These are phyloP conservation scores for Ochotona curzoniae DNA, from an alignment of 2,113 vertebrate species.

Conservation along the genomic window DNA sequence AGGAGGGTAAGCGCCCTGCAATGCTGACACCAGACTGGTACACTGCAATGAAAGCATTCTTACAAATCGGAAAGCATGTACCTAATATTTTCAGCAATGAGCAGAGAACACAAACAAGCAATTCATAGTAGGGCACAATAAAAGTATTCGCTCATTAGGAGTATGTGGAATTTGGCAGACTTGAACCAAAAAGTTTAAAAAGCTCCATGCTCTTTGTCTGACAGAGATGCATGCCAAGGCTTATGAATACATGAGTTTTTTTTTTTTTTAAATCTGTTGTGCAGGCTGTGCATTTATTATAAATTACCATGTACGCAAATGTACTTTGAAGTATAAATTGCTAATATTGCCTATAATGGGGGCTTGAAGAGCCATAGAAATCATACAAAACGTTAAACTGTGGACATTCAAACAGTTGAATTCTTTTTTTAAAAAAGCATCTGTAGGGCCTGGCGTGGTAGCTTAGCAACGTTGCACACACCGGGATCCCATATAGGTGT, in stretches of 20 bases:
- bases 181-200: not conserved
- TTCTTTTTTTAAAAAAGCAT: not conserved
- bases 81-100: constrained; percentile 22
- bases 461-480: too few species aligned
- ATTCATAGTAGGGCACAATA: not conserved
- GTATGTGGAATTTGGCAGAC: not conserved
- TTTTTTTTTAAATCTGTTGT: constrained; percentile 25
- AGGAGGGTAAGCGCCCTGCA: not conserved
- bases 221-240: not conserved
- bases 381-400: not conserved
- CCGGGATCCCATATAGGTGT: too few species aligned
- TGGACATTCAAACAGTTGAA: not conserved
- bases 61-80: not conserved
- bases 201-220: not conserved
- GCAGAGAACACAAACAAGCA: not conserved
- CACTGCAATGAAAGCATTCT: not conserved
- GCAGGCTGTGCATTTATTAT: not conserved
- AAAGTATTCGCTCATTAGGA: not conserved
- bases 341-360: not conserved
- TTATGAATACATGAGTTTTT: not conserved
- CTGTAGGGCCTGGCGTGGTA: too few species aligned
- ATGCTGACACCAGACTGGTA: not conserved
- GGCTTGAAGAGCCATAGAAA: not conserved
- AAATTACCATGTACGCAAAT: not conserved
- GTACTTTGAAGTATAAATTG: not conserved